These are phyloP conservation scores for Neogale vison DNA, from an alignment of 2,113 vertebrate species.

Conservation along the genomic window DNA sequence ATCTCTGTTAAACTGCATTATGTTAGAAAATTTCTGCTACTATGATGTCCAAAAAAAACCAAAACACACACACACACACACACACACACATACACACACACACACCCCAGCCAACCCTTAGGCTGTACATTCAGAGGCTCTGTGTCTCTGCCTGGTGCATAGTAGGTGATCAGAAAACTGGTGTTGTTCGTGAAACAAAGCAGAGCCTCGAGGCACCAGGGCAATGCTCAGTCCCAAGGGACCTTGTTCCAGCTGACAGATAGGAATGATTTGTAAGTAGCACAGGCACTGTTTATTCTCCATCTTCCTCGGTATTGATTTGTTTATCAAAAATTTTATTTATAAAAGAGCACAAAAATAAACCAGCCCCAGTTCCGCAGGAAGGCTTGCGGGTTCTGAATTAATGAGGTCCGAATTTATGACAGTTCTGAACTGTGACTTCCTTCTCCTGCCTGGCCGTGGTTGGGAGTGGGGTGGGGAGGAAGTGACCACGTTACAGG, in stretches of 20 bases:
- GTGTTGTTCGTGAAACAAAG: not conserved
- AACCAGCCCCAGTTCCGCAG: conserved; percentile 50
- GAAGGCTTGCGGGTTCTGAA: conserved; percentile 54
- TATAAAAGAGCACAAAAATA: conserved; percentile 70
- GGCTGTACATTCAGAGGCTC: not conserved
- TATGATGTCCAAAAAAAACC: not conserved
- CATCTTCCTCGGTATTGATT: conserved; percentile 65
- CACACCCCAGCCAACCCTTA: not conserved
- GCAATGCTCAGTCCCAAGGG: not conserved
- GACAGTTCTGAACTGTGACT: conserved; percentile 10
- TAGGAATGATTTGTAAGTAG: conserved; percentile 55
- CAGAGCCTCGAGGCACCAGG: not conserved
- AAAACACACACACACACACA: no score
- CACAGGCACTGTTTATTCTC: conserved; percentile 49
- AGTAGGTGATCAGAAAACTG: not conserved
- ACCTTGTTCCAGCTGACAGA: conserved; percentile 51
- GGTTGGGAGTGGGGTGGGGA: not conserved
- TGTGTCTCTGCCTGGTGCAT: not conserved
- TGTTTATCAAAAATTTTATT: conserved; percentile 71
- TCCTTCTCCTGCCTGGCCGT: not conserved
- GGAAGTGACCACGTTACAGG: not conserved
- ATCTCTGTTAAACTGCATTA: not conserved
- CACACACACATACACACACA: no score
- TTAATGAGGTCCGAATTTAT: conserved; percentile 72
- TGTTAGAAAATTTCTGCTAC: not conserved